Conservation (phyloP, 2,888 invertebrate species). For the Dasypolia templi region DNA sequence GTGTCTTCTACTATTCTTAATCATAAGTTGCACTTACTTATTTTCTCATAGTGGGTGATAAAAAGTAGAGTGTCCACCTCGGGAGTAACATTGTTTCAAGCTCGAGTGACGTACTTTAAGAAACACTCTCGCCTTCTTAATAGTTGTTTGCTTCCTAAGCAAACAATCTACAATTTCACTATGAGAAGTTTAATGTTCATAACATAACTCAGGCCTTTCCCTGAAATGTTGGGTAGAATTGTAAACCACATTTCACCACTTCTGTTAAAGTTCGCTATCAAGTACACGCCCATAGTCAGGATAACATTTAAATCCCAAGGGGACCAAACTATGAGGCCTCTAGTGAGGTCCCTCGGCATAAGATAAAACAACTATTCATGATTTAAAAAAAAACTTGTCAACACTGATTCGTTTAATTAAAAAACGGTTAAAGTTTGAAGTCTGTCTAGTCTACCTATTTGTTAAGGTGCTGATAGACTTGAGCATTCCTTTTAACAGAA, state of each 20-base stretch:
- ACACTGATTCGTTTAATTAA: background rate
- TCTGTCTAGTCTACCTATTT: background rate
- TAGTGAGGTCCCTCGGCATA: background rate
- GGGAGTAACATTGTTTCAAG: no score
- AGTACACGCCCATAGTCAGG: background rate
- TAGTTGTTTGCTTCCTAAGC: no score
- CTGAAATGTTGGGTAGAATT: background rate
- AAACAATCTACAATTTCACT: no score
- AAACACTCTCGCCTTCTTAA: no score
- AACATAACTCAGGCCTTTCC: background rate
- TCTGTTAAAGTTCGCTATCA: background rate
- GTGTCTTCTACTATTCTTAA: no score
- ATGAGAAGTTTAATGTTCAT: background rate
- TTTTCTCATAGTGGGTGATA: no score
- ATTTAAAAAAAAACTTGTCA: background rate
- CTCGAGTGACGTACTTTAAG: no score
- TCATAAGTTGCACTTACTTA: no score
- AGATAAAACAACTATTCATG: background rate
- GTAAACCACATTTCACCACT: background rate
- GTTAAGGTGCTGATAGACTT: no score
- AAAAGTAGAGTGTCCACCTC: no score
- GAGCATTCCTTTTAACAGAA: no score
- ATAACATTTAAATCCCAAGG: background rate
- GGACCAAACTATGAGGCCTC: background rate
- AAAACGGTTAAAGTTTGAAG: background rate